phyloP scores from a whole-genome alignment of 2,888 invertebrate species.

The Cerastoderma edule region DNA sequence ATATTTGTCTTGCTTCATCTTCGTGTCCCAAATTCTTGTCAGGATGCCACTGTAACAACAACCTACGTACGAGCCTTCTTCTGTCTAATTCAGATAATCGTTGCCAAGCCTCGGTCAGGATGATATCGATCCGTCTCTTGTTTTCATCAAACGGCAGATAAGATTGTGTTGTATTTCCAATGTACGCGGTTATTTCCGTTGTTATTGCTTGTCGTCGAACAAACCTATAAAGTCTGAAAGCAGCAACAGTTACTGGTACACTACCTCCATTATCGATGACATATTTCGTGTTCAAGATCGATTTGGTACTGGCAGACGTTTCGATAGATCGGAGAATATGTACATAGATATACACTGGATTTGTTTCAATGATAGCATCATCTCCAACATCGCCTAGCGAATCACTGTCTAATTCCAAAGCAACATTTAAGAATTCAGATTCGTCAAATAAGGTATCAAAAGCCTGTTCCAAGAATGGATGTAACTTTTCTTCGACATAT shows the following conservation, averaged over 20 bases:
- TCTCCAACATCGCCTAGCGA: neutral
- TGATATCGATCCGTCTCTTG: conserved; percentile 28
- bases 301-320: neutral
- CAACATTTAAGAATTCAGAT: conserved; percentile 45
- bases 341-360: conserved; percentile 44
- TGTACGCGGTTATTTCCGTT: conserved; percentile 4
- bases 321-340: conserved; percentile 28
- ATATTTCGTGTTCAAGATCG: conserved; percentile 5
- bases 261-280: conserved; percentile 26
- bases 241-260: conserved; percentile 24
- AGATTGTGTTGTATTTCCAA: conserved; percentile 9
- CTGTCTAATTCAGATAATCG: conserved; percentile 40
- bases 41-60: conserved; percentile 61
- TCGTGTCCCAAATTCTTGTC: conserved; percentile 59
- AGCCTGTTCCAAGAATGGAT: conserved; percentile 43
- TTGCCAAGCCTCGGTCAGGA: conserved; percentile 48
- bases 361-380: neutral
- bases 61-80: conserved; percentile 43
- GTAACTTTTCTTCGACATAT: conserved; percentile 46
- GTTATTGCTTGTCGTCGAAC: conserved; percentile 8
- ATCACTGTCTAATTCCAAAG: conserved; percentile 32
- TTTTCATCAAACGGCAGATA: conserved; percentile 41
- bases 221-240: conserved; percentile 42
- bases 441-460: conserved; percentile 27
- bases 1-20: conserved; percentile 46